Base-by-base conservation (phyloP, 2,797 vertebrate species). In the Hylomyscus alleni region DNA sequence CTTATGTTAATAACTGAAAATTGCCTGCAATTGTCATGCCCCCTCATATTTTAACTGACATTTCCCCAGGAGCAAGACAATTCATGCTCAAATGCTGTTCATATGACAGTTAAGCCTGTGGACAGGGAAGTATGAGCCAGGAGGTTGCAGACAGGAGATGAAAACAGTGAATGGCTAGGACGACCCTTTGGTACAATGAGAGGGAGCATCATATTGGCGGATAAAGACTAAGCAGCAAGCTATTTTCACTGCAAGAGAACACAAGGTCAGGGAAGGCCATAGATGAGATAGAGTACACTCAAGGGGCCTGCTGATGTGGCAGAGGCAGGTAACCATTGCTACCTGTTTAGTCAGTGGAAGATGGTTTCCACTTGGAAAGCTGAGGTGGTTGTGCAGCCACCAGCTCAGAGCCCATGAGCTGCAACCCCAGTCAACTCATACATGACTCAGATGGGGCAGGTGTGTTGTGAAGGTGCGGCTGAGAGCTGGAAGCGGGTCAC, bases 301-400 rank as follows among this genome's bases (percentile, higher is more conserved):
- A 50, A 97, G 91, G 97, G 87, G 82, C 93, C 92, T 96, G 96
- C 85, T 80, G 81, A 83, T 86, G 50, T 91, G 97, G 96, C 88
- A 95, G 73, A 95, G 67, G 95, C 58, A 95, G 92, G 96, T 86
- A 94, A 91, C 92, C 81, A 9, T 67, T 95, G 98, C 96, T 95
- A 85, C 97, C 95, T 97, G 92, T 88, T 14, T 54, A 95, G 92
- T 15, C 60, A 95, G 92, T 98, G 98, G 98, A 99, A 98, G 98
- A 98, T 98, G 78, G 98, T 98, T 98, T 99, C 99, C 98, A 98
- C 98, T 98, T 99, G 99, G 73, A 98, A 97, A 96, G 99, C 98
- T 69, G 99, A 99, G 98, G 98, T 73, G 96, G 98, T n/a, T n/a
- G n/a, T 99, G 98, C 98, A 98, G 98, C 98, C 99, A 87, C 99